phyloP scores from a whole-genome alignment of 1,140 invertebrate species.

The Mya arenaria region DNA sequence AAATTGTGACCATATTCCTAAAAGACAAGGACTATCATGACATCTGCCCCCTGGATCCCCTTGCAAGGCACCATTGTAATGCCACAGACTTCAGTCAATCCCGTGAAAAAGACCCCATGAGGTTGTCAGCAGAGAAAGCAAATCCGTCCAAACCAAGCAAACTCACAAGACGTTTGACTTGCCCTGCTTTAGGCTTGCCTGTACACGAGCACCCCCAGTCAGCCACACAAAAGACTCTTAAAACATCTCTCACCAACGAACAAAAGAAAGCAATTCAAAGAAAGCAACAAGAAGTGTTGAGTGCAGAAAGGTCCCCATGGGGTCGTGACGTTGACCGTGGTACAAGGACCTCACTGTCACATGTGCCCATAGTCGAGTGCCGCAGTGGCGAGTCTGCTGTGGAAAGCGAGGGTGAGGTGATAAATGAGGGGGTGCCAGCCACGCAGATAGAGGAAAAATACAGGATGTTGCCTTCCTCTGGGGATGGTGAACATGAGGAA shows the following conservation, averaged over 20 bases:
- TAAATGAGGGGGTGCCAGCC: not conserved
- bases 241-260: slow-evolving; percentile 4
- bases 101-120: slow-evolving; percentile 31
- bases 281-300: not conserved
- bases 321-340: not conserved
- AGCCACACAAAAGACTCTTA: not conserved
- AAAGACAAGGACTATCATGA: slow-evolving; percentile 32
- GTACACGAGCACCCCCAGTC: not conserved
- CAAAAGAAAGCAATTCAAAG: not conserved
- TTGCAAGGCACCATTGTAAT: slow-evolving; percentile 44
- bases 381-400: slow-evolving; percentile 9
- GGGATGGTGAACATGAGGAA: not conserved
- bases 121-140: not conserved
- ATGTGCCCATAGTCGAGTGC: slow-evolving; percentile 54
- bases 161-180: slow-evolving; percentile 18
- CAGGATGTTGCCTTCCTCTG: not conserved
- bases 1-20: slow-evolving; percentile 41
- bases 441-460: slow-evolving; percentile 7
- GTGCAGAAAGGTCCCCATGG: slow-evolving; percentile 19
- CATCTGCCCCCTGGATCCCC: slow-evolving; percentile 24
- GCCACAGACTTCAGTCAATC: slow-evolving; percentile 32
- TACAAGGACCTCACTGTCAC: slow-evolving; percentile 9
- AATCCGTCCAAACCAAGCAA: slow-evolving; percentile 3
- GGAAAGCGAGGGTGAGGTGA: slow-evolving; percentile 20
- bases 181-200: too few species aligned